Percentiles rank a stretch among this genome's conserved stretches.
These are phyloP conservation scores for Heliconius erato DNA, from an alignment of 2,888 invertebrate genomes.

Conservation along the genomic window DNA sequence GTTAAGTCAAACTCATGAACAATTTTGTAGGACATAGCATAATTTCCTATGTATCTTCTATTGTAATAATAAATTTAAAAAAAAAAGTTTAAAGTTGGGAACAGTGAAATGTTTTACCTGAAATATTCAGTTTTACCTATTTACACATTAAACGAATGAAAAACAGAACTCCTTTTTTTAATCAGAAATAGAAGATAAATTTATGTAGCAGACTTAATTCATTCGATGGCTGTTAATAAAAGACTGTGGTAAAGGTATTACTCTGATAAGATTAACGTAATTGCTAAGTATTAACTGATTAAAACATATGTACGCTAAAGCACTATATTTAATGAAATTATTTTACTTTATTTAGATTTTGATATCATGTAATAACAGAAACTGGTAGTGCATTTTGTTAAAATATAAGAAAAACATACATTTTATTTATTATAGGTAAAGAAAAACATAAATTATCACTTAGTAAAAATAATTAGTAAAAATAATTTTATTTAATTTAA, in stretches of 20 bases:
- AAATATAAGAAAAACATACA: neutral
- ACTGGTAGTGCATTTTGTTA: neutral
- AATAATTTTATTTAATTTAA: neutral
- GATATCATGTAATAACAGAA: neutral
- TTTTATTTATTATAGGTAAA: no score
- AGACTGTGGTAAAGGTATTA: neutral
- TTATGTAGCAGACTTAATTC: neutral
- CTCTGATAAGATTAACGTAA: constrained; percentile 5
- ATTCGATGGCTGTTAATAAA: constrained; percentile 13
- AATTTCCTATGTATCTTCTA: no score
- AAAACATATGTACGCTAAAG: neutral
- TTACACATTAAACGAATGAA: neutral
- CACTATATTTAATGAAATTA: neutral
- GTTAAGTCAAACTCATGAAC: no score
- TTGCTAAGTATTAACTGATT: constrained; percentile 2
- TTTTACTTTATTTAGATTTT: neutral
- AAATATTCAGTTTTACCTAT: neutral
- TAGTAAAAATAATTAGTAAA: no score
- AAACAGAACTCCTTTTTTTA: neutral
- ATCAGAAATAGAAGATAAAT: neutral
- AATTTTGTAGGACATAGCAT: no score
- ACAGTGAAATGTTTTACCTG: no score
- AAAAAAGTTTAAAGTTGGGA: no score
- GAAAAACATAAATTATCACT: no score
- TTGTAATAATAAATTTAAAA: no score